Base-by-base conservation (phyloP, 2,888 invertebrate genomes). In the Mimachlamys varia region DNA sequence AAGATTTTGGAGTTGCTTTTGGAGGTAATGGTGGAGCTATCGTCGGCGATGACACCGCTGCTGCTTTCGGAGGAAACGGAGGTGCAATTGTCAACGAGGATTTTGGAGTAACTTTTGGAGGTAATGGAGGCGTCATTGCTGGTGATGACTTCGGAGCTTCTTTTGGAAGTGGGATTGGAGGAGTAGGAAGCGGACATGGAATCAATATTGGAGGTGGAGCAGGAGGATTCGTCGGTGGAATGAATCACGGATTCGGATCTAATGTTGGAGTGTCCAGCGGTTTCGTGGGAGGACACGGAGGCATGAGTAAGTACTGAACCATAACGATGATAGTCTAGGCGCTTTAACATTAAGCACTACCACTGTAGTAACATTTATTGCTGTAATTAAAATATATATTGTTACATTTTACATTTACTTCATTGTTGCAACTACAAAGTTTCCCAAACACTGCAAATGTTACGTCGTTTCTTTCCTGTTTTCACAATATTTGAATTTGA, bases 21-120 rank as follows among this genome's bases (percentile, higher is more conserved):
- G 76, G 76, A 76, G 76, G 76, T 76, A 76, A 76, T 27, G 76
- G 76, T 13, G 76, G 76, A 5, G 76, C 76, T 76, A 76, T 76
- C 76, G 13, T 76, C 10, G 76, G 33, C 27, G 76, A 76, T 33
- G 76, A 76, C 3, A 76, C 76, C 0, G 76, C 5, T 0, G 2
- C 33, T 76, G 27, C 76, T 33, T 76, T 76, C 76, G 27, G 33
- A 76, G 22, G 22, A 5, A 76, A 76, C 33, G 76, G 76, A 22
- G 76, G 76, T 10, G 19, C 76, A 0, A 22, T 33, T 33, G 15
- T 76, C 76, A 33, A 22, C 22, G 76, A 76, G 0, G 76, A 76
- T 12, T 12, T 27, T 33, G 76, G 76, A 76, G 7, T 22, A 10
- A 2, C 76, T 33, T 76, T 76, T 76, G 62, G 62, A n/a, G 53